Evolutionary conservation across 2,888 invertebrate species (phyloP).

Genomic region (Oscheius sp.): DNA sequence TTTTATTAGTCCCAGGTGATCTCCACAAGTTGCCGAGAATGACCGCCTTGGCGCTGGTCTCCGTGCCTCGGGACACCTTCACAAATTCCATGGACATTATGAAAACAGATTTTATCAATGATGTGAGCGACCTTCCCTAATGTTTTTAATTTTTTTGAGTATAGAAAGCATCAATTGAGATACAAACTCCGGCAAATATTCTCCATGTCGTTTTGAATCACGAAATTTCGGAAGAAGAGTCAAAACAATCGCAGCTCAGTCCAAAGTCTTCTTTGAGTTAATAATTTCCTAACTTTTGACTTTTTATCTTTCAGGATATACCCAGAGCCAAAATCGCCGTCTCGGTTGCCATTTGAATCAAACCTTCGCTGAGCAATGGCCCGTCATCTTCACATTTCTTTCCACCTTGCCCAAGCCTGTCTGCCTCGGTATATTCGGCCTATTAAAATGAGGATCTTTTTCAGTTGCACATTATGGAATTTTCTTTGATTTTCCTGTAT

Average conservation of each 20-base stretch:
- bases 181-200: not conserved
- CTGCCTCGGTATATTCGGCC: constrained; percentile 33
- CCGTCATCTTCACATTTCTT: constrained; percentile 55
- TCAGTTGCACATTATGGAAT: constrained; percentile 59
- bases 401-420: constrained; percentile 53
- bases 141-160: not conserved
- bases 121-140: too few relatives aligned
- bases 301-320: not conserved
- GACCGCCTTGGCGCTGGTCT: not conserved
- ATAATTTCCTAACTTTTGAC: not conserved
- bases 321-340: not conserved
- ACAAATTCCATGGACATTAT: not conserved
- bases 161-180: not conserved
- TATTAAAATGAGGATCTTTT: not conserved
- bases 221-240: not conserved
- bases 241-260: not conserved
- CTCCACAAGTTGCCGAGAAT: not conserved
- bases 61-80: not conserved
- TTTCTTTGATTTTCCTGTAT: constrained; percentile 61
- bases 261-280: not conserved
- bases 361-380: constrained; percentile 57
- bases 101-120: not conserved
- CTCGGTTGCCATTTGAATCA: not conserved
- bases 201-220: not conserved
- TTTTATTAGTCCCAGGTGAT: not conserved